Percentiles rank a stretch among this genome's conserved stretches.
These are phyloP conservation scores for Ischnura elegans DNA, from an alignment of 2,888 invertebrate genomes.

Conservation along the genomic window DNA sequence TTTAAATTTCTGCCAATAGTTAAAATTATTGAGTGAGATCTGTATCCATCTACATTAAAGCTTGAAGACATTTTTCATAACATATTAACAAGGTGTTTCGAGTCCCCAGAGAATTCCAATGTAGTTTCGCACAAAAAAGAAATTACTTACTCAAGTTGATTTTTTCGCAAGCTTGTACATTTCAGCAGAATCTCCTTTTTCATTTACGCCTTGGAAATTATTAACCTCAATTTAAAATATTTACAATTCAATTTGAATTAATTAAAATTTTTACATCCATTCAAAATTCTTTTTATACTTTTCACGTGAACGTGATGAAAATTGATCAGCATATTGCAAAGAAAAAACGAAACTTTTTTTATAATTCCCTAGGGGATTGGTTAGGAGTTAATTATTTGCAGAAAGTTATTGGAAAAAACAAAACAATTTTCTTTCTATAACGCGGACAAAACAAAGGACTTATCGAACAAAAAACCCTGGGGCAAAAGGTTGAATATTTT, in stretches of 20 bases:
- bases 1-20: too few species aligned
- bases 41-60: too few species aligned
- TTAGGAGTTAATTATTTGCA: background rate
- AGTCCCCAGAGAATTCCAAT: too few species aligned
- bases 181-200: background rate
- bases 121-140: too few species aligned
- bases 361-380: background rate
- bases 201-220: background rate
- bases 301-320: background rate
- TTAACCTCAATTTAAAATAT: background rate
- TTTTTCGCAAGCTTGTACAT: too few species aligned
- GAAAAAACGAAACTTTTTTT: background rate
- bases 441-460: background rate
- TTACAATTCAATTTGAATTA: background rate
- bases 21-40: too few species aligned
- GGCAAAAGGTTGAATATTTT: background rate
- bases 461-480: background rate
- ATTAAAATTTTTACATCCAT: background rate
- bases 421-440: background rate
- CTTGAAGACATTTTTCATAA: too few species aligned
- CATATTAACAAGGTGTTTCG: too few species aligned
- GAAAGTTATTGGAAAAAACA: background rate
- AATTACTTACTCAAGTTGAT: too few species aligned
- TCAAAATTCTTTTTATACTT: background rate
- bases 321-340: background rate